These are phyloP conservation scores for Emydura subglobosa DNA, from an alignment of 2,113 vertebrate genomes.

Conservation along the genomic window DNA sequence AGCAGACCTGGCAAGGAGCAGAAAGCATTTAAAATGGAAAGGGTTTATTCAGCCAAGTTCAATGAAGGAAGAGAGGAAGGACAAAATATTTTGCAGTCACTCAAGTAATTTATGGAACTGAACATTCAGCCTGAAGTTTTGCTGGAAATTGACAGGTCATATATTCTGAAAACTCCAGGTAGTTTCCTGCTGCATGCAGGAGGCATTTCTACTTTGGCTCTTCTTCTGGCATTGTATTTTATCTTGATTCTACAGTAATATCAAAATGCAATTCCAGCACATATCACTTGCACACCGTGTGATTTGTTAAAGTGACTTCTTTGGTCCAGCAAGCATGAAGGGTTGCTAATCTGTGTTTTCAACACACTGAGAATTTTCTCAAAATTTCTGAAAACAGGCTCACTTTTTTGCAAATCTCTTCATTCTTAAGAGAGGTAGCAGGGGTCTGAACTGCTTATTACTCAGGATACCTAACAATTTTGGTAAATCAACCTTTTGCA, in stretches of 20 bases:
- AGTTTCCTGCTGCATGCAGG: not conserved
- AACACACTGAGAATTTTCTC: not conserved
- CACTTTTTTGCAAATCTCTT: not conserved
- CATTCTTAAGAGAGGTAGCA: not conserved
- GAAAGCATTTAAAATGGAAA: not conserved
- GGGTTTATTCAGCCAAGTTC: not conserved
- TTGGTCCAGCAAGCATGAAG: not conserved
- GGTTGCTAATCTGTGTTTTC: not conserved
- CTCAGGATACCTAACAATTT: not conserved
- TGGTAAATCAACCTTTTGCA: not conserved
- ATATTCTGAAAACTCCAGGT: not conserved
- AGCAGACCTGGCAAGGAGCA: not conserved
- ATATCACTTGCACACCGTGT: not conserved
- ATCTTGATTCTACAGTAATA: slow-evolving; percentile 11
- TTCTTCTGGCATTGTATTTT: not conserved
- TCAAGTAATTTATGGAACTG: not conserved
- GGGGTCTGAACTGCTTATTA: not conserved
- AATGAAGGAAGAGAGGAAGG: not conserved
- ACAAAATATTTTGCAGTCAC: not conserved
- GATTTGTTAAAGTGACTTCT: not conserved
- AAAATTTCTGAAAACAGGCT: not conserved
- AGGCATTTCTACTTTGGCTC: not conserved
- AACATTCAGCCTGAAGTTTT: not conserved
- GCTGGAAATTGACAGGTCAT: not conserved
- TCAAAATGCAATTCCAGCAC: slow-evolving; percentile 18